Base-by-base conservation (phyloP, 2,113 vertebrate species). In the Trachemys scripta region DNA sequence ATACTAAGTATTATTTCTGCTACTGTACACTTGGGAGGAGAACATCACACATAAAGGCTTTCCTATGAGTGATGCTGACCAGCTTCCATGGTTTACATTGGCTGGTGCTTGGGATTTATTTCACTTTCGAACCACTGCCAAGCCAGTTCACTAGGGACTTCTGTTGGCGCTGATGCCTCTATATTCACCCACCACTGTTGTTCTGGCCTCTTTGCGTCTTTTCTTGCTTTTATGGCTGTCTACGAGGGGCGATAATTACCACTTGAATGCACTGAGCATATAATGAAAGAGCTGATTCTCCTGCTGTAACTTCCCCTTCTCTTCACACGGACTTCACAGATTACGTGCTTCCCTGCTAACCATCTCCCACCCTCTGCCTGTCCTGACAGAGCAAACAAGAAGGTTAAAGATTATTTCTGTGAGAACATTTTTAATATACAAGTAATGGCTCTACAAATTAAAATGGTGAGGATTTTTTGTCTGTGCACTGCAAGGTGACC, bases 191-290 rank as follows among this genome's bases (percentile, higher is more conserved):
- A 53, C 45, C 8, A 27, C 38, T 95, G 14, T 95, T 2, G 2
- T 75, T 42, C 69, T 93, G 92, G 51, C 47, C n/a, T 88, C 17
- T 0, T 3, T 3, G 6, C 19, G 9, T 1, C 54, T 25, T 10
- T 57, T 69, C 72, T 65, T 51, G 79, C 25, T 1, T 0, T 8
- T 27, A 10, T 72, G 86, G 80, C 81, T 93, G 45, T n/a, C 29
- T 2, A 0, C 0, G 50, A 57, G 82, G 38, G 75, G 3, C n/a
- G 59, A 76, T 80, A 88, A 89, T 91, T 65, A 17, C 35, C 75
- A 25, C 2, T 1, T 38, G 2, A 5, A 42, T 0, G 0, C 24
- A 57, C 42, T 57, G 45, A 54, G 54, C 49, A 45, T 78, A 56
- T 31, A 92, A 19, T 62, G 45, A 76, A 91, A 95, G 62, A 65